Conservation (phyloP, 2,113 vertebrate genomes). For the Muntiacus muntjak region DNA sequence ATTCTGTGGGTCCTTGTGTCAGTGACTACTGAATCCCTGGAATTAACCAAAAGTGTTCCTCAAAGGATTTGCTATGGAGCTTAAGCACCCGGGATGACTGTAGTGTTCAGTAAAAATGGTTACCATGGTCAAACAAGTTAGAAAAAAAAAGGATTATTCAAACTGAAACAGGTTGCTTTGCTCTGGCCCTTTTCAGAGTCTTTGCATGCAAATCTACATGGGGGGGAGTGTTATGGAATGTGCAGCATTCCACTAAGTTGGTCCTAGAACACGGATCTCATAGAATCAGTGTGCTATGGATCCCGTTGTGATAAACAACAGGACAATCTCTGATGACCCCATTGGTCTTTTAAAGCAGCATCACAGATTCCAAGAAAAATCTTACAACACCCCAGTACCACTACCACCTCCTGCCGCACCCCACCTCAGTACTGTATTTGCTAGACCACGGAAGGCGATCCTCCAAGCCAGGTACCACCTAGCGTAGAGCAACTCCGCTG, state of each 20-base stretch:
- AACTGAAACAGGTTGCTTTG: conserved; percentile 1
- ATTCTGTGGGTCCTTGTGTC: not conserved
- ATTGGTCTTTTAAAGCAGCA: not conserved
- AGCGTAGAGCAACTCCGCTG: not conserved
- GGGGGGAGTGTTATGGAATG: not conserved
- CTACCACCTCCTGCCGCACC: no score
- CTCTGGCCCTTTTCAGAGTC: not conserved
- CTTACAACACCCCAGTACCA: not conserved
- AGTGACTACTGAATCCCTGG: not conserved
- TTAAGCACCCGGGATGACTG: not conserved
- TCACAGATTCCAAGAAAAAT: not conserved
- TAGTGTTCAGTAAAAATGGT: not conserved
- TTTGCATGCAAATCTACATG: not conserved
- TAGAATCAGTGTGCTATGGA: not conserved
- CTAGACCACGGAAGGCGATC: no score
- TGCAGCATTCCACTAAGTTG: not conserved
- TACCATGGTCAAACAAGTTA: not conserved
- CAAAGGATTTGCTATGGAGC: not conserved
- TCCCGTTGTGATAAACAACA: not conserved
- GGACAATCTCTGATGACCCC: not conserved
- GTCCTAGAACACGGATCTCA: not conserved
- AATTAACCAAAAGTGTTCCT: not conserved
- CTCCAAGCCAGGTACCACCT: not conserved
- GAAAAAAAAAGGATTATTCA: not conserved
- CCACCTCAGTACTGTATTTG: not conserved